Evolutionary conservation across 2,888 invertebrate species (phyloP).

Genomic region (Diloba caeruleocephala): DNA sequence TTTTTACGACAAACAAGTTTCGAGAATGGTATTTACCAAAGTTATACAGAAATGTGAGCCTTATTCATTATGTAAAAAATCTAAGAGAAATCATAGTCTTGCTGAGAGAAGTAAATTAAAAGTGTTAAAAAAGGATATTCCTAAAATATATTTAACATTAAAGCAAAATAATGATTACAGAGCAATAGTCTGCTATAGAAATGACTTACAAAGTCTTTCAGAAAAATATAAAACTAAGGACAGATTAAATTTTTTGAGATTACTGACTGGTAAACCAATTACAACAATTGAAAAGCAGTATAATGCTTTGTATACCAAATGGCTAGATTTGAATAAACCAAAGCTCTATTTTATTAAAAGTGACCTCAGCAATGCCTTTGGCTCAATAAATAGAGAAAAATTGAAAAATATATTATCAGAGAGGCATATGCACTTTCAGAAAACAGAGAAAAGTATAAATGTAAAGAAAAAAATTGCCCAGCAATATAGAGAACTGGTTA

Average conservation of each 20-base stretch:
- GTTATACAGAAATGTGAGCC: conserved; percentile 68
- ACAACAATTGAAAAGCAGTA: conserved; percentile 73
- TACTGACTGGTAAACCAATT: conserved; percentile 61
- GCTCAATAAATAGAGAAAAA: conserved; percentile 76
- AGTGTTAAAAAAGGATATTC: conserved; percentile 68
- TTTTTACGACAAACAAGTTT: conserved; percentile 78
- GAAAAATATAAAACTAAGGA: conserved; percentile 78
- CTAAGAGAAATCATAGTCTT: conserved; percentile 61
- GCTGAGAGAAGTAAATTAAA: conserved; percentile 63
- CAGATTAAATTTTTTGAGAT: conserved; percentile 71
- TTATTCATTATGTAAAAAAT: conserved; percentile 67
- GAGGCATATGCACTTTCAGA: conserved; percentile 66
- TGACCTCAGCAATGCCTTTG: conserved; percentile 86
- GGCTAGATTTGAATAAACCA: conserved; percentile 73
- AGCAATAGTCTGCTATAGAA: conserved; percentile 81
- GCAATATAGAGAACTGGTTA: conserved; percentile 73
- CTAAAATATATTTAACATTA: conserved; percentile 77
- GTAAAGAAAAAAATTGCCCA: conserved; percentile 71
- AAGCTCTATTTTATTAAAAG: conserved; percentile 83
- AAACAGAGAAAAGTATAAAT: conserved; percentile 63
- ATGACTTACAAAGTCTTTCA: conserved; percentile 52
- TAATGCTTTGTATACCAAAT: conserved; percentile 64
- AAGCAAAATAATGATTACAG: conserved; percentile 76
- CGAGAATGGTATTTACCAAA: conserved; percentile 69
- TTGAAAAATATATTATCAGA: conserved; percentile 74